Evolutionary conservation across 1,140 invertebrate genomes (phyloP).

Genomic region (Radopholus similis): DNA sequence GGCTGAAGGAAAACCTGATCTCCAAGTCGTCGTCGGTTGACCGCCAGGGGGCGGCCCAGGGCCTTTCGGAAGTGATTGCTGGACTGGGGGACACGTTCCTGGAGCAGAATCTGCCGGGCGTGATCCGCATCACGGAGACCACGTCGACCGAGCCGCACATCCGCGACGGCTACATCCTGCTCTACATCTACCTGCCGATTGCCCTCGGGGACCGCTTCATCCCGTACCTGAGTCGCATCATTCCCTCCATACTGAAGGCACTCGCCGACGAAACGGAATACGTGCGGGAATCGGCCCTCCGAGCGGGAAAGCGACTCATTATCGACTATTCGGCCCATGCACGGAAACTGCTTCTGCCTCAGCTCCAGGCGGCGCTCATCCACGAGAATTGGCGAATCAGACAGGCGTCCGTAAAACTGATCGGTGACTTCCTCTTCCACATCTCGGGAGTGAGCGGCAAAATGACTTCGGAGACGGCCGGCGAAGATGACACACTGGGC

Average conservation of each 20-base stretch:
- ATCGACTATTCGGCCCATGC: conserved; percentile 92
- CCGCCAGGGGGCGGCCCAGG: conserved; percentile 93
- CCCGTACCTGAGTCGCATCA: conserved; percentile 91
- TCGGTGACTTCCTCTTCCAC: conserved; percentile 91
- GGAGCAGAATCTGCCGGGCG: conserved; percentile 94
- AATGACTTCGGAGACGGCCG: conserved; percentile 95
- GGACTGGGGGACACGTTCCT: conserved; percentile 90
- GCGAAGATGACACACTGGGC: conserved; percentile 97
- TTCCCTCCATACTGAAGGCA: conserved; percentile 91
- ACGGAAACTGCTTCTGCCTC: conserved; percentile 80
- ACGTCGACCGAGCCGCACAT: conserved; percentile 83
- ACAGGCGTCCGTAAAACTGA: conserved; percentile 87
- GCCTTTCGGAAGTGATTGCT: conserved; percentile 76
- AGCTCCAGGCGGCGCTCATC: conserved; percentile 86
- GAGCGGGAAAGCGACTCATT: conserved; percentile 92
- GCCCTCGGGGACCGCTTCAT: conserved; percentile 92
- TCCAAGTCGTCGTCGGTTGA: conserved; percentile 91
- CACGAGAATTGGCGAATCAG: conserved; percentile 98
- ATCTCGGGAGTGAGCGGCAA: conserved; percentile 93
- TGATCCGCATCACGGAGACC: conserved; percentile 85
- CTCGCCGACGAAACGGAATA: conserved; percentile 98
- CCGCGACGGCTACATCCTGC: conserved; percentile 99
- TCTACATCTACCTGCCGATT: conserved; percentile 98
- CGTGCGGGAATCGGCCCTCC: conserved; percentile 89
- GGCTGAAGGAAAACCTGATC: conserved; percentile 97